Conservation (phyloP, 35 echinoderm and acorn worm genomes). For the Anneissia japonica region DNA sequence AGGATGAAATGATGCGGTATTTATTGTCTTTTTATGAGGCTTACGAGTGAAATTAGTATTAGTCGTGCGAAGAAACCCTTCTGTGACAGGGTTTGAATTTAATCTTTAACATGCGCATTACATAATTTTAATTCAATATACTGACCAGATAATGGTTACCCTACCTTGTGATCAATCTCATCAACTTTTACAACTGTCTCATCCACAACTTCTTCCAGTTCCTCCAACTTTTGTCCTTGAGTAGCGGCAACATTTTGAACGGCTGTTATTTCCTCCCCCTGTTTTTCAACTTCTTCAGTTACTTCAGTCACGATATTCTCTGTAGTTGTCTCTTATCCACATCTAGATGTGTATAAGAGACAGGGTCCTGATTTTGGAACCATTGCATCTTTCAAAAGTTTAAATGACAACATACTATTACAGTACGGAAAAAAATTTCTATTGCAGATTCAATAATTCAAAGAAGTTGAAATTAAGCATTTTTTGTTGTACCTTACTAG, state of each 20-base stretch:
- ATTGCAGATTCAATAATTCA: no score
- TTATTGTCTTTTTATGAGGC: no score
- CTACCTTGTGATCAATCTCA: conserved; percentile 91
- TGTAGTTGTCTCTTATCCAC: conserved; percentile 52
- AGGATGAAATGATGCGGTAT: no score
- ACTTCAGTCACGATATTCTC: conserved; percentile 58
- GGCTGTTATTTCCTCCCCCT: conserved; percentile 65
- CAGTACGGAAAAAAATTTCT: no score
- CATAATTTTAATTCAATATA: no score
- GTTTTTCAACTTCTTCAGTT: conserved; percentile 56
- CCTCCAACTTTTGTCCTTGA: conserved; percentile 70
- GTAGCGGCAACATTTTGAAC: conserved; percentile 68
- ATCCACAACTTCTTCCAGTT: conserved; percentile 73
- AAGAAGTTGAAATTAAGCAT: no score
- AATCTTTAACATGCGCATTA: no score
- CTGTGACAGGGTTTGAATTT: no score
- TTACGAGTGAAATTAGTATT: no score
- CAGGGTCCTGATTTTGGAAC: conserved; percentile 47
- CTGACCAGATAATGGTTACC: no score
- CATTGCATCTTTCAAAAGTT: conserved; percentile 40
- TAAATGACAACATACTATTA: neutral
- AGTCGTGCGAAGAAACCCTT: no score
- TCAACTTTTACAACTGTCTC: conserved; percentile 76
- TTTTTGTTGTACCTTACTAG: no score
- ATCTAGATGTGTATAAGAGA: conserved; percentile 35